Conservation (phyloP, 2,888 invertebrate species). For the Caenorhabditis sulstoni region DNA sequence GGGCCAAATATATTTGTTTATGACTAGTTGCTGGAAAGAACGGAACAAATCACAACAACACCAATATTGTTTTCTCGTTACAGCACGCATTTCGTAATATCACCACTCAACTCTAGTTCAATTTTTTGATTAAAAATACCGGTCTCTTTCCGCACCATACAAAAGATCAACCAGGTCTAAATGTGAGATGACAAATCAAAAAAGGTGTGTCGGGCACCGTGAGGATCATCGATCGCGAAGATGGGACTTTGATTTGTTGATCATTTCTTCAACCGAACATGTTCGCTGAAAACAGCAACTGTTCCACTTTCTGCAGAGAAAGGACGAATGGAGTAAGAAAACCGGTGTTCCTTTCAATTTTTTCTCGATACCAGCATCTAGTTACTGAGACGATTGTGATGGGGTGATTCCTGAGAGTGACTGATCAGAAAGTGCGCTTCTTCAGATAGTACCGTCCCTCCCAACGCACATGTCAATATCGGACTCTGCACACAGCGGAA, state of each 20-base stretch:
- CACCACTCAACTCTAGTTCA: slow-evolving; percentile 3
- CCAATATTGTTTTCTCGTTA: not conserved
- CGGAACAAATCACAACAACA: not conserved
- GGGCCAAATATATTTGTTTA: slow-evolving; percentile 2
- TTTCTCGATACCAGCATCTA: slow-evolving; percentile 39
- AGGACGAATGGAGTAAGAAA: slow-evolving; percentile 1
- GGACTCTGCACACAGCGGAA: slow-evolving; percentile 90
- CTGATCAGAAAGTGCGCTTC: not conserved
- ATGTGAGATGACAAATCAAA: slow-evolving; percentile 35
- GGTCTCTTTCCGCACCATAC: slow-evolving; percentile 15
- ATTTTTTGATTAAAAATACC: slow-evolving; percentile 32
- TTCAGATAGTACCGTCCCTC: slow-evolving; percentile 44
- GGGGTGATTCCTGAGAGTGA: slow-evolving; percentile 21
- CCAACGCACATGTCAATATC: slow-evolving; percentile 81
- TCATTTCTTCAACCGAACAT: not conserved
- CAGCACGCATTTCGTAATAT: not conserved
- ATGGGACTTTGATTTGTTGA: slow-evolving; percentile 43
- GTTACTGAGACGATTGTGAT: slow-evolving; percentile 9
- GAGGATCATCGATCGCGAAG: slow-evolving; percentile 4
- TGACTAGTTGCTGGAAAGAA: not conserved
- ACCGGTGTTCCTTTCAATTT: slow-evolving; percentile 33
- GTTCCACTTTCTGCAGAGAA: not conserved
- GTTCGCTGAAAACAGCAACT: slow-evolving; percentile 8
- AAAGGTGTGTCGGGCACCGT: not conserved
- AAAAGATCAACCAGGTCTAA: slow-evolving; percentile 38